Conservation (phyloP, 2,113 vertebrate species). For the Strix uralensis region DNA sequence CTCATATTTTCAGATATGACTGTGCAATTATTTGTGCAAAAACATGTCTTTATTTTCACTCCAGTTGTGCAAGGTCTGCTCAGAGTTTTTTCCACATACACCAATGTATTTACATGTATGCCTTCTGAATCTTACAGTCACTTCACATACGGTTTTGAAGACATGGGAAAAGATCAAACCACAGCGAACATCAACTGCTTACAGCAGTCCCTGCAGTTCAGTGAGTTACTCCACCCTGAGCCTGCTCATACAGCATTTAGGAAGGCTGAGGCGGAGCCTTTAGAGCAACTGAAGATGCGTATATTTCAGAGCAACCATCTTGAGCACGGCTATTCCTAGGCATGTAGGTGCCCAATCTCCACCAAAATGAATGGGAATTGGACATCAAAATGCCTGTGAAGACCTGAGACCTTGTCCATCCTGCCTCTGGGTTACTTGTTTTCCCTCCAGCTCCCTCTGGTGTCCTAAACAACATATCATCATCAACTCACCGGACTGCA, state of each 20-base stretch:
- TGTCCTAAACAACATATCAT: neutral
- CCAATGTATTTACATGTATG: neutral
- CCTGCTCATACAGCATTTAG: neutral
- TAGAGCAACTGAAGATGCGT: neutral
- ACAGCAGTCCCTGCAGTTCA: neutral
- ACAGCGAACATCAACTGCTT: neutral
- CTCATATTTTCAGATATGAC: neutral
- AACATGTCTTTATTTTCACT: neutral
- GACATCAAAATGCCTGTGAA: neutral
- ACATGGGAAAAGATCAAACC: neutral
- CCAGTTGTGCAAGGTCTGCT: neutral
- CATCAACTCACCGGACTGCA: neutral
- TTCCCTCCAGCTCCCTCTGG: neutral
- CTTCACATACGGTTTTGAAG: neutral
- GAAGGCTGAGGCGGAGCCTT: neutral
- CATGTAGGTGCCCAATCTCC: neutral
- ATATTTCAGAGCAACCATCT: neutral
- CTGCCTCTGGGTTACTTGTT: neutral
- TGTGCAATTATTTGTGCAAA: neutral
- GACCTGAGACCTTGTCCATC: neutral
- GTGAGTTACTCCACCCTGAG: neutral
- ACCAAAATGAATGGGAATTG: accelerated
- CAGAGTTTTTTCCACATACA: neutral
- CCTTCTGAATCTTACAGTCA: neutral
- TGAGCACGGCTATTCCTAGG: neutral